Base-by-base conservation (phyloP, 2,888 invertebrate species). In the Bellardia bayeri region DNA sequence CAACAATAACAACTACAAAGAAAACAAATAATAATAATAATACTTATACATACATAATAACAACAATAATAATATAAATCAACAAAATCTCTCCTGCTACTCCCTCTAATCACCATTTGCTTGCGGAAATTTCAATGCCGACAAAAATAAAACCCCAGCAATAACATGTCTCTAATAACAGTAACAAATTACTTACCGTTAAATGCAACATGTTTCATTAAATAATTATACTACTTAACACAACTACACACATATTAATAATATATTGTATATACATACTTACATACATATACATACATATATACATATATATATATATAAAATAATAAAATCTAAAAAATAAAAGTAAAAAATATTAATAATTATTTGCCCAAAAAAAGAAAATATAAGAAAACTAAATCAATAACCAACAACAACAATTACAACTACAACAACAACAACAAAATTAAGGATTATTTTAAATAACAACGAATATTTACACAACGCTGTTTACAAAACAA, bases 401-500 rank as follows among this genome's bases (percentile, higher is more conserved):
- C 33, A 49, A 33, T 33, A 30, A 33, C 71, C 37, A n/a, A n/a
- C 14, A 14, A 61, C 61, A 49, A 16, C 33, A 63, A 30, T 16
- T 61, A 45, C 79, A 11, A 11, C n/a, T 23, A 69, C 49, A 69
- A 16, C 30, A 71, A 58, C 64, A 49, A 49, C 56, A 78, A 76
- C 72, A 63, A 81, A 42, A 40, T 23, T 76, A 82, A 82, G 78
- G 82, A 88, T 76, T 74, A 66, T 82, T 68, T 37, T 58, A 75
- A 82, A 63, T 76, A 91, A 92, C 92, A 92, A 92, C 92, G 92
- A 92, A 92, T 91, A 81, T 91, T 88, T 63, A 90, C 89, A 91
- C 92, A 92, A 92, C 92, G 92, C 92, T 89, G 90, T 90, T 90
- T 82, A 84, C 56, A 69, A 76, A 83, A 83, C 74, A 76, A 71